Evolutionary conservation across 1,140 invertebrate species (phyloP).

Genomic region (Thaumetopoea pityocampa): DNA sequence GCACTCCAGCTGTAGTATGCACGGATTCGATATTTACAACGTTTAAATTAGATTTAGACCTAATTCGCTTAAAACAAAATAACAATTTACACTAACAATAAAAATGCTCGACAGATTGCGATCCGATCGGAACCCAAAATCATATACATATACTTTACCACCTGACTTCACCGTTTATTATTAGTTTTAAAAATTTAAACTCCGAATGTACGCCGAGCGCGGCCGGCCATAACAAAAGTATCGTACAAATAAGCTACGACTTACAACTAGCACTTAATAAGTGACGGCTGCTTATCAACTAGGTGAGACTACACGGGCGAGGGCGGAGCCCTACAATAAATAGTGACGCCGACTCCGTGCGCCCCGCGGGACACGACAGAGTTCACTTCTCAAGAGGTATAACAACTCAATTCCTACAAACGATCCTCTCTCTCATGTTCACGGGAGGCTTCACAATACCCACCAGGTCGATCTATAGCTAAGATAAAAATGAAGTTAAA

Average conservation of each 20-base stretch:
- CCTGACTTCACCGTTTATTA: constrained; percentile 55
- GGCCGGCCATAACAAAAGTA: constrained; percentile 73
- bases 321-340: constrained; percentile 21
- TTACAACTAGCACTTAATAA: constrained; percentile 62
- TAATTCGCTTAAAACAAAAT: constrained; percentile 71
- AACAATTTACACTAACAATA: constrained; percentile 75
- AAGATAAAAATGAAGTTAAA: constrained; percentile 54
- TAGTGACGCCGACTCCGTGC: too few relatives aligned
- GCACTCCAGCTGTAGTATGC: constrained; percentile 60
- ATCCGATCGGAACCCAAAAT: constrained; percentile 63
- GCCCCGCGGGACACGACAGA: constrained; percentile 19
- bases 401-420: constrained; percentile 52
- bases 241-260: constrained; percentile 62
- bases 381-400: constrained; percentile 56
- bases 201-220: constrained; percentile 68
- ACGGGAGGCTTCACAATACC: constrained; percentile 6
- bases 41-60: constrained; percentile 70
- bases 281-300: constrained; percentile 41
- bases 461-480: constrained; percentile 51
- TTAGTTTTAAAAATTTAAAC: constrained; percentile 69
- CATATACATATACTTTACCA: constrained; percentile 64
- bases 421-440: constrained; percentile 2
- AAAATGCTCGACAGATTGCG: constrained; percentile 71
- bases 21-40: constrained; percentile 65
- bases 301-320: constrained; percentile 35